These are phyloP conservation scores for Hydriomena furcata DNA, from an alignment of 2,888 invertebrate species.

Conservation along the genomic window DNA sequence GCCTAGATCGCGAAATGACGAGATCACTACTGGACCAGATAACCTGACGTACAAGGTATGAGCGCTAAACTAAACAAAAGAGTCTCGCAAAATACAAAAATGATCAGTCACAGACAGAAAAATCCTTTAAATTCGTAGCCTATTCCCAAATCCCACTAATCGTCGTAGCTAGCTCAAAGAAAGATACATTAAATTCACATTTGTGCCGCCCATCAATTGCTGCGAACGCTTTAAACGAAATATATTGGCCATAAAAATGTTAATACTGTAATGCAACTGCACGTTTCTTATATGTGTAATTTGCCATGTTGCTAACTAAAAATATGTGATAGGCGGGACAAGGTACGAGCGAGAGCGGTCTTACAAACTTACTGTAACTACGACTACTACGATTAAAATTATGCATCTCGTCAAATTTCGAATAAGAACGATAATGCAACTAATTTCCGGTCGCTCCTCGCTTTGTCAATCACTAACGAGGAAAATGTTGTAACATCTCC, in stretches of 20 bases:
- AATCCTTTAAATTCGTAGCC: not conserved
- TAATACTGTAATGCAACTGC: slow-evolving; percentile 76
- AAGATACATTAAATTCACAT: slow-evolving; percentile 66
- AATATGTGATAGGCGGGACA: slow-evolving; percentile 45
- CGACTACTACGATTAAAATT: no score
- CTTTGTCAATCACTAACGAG: no score
- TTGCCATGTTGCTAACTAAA: slow-evolving; percentile 77
- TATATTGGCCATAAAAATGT: slow-evolving; percentile 52
- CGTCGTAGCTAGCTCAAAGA: slow-evolving; percentile 49
- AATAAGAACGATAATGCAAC: no score
- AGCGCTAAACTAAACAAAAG: no score
- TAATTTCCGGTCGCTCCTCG: no score
- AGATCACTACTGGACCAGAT: no score
- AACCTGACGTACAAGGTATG: no score
- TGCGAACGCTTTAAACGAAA: slow-evolving; percentile 61
- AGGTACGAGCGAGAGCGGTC: slow-evolving; percentile 42
- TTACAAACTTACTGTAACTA: no score
- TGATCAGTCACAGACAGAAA: not conserved
- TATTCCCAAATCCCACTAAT: slow-evolving; percentile 44
- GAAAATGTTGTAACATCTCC: no score
- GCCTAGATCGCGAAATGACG: no score
- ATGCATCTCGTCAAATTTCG: no score
- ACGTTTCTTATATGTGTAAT: slow-evolving; percentile 78
- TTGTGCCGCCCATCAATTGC: slow-evolving; percentile 67
- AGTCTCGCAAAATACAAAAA: no score